A percentile compares a stretch with the other conserved stretches of the same genome.
These are phyloP conservation scores for Cylindroiulus punctatus DNA, from an alignment of 2,888 invertebrate genomes.

Conservation along the genomic window DNA sequence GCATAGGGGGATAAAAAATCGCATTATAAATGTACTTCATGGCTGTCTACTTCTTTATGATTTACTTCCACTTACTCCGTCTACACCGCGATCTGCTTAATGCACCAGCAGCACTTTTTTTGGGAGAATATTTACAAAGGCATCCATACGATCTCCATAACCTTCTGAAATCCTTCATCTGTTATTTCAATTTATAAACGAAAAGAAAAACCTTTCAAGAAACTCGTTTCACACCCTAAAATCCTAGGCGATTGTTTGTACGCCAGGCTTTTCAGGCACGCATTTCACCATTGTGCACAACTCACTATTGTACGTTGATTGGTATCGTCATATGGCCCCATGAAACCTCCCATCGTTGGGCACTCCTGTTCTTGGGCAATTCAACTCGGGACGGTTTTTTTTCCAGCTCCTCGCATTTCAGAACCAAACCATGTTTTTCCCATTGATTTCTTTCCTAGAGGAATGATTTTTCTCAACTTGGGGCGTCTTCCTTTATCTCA, in stretches of 20 bases:
- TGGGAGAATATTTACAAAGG: conserved; percentile 4
- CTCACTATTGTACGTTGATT: background rate
- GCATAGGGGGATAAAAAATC: background rate
- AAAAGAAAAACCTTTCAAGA: conserved; percentile 26
- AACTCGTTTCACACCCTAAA: conserved; percentile 42
- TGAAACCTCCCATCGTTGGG: background rate
- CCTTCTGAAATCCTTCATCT: conserved; percentile 38
- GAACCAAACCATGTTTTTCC: background rate
- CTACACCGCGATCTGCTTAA: conserved; percentile 29
- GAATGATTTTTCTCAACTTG: background rate
- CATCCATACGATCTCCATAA: conserved; percentile 11
- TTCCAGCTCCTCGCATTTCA: background rate
- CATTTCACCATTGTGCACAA: background rate
- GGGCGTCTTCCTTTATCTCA: background rate
- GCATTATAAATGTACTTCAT: conserved; percentile 31
- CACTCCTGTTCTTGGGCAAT: background rate
- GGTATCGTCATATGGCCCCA: conserved; percentile 16
- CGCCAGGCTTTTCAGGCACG: background rate
- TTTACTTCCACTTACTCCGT: background rate
- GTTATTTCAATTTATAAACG: conserved; percentile 38
- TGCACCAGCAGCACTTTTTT: conserved; percentile 4
- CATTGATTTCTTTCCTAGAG: background rate
- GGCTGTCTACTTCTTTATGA: conserved; percentile 31
- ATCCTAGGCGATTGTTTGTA: conserved; percentile 16
- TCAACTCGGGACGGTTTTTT: background rate